Percentiles rank a stretch among this genome's conserved stretches.
Conservation (phyloP, 2,113 vertebrate genomes). For the Cygnus buccinator region DNA sequence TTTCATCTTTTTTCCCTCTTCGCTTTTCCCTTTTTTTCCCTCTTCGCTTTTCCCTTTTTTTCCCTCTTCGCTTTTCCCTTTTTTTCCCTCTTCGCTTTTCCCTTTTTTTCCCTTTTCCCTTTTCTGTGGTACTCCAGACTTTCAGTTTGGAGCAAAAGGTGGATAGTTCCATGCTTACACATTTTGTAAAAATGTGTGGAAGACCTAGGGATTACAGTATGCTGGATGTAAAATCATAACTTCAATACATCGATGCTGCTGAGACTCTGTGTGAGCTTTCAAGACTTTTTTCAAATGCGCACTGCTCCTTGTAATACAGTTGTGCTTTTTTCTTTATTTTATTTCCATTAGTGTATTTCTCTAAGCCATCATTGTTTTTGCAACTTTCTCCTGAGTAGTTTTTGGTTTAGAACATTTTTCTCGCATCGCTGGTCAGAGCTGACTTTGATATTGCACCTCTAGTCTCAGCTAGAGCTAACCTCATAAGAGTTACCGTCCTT, state of each 20-base stretch:
- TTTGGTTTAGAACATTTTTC: background rate
- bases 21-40: background rate
- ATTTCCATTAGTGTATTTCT: background rate
- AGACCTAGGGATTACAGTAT: background rate
- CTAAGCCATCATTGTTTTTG: background rate
- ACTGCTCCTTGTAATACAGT: background rate
- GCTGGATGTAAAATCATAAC: background rate
- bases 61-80: background rate
- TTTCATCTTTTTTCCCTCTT: background rate
- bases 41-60: no score
- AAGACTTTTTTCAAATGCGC: background rate
- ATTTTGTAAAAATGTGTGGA: background rate
- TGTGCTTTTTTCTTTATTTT: background rate
- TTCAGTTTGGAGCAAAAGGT: background rate
- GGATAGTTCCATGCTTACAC: background rate
- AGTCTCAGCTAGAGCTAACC: background rate
- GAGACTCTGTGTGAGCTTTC: background rate
- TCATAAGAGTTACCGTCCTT: background rate
- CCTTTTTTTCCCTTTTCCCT: background rate
- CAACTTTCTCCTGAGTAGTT: background rate
- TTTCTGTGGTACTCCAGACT: background rate
- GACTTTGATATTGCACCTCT: background rate
- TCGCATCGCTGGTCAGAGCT: background rate
- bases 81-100: background rate
- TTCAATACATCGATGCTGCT: no score